Percentiles rank a stretch among this genome's conserved stretches.
phyloP scores from a whole-genome alignment of 2,888 invertebrate genomes.

The Lasioglossum figueresi region DNA sequence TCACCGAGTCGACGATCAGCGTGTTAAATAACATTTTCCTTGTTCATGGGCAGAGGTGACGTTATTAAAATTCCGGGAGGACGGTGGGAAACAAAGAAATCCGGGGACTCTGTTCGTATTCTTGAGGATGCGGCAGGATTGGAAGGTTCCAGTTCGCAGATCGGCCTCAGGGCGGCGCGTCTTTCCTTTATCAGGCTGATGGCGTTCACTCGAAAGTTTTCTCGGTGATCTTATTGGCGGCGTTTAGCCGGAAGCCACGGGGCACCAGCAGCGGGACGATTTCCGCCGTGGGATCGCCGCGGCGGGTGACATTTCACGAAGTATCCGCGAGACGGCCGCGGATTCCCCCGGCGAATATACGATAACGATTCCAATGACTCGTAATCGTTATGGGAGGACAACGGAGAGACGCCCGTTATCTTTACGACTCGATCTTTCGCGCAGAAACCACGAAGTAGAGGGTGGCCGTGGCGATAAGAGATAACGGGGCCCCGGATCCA shows the following conservation, averaged over 20 bases:
- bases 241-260: constrained; percentile 8
- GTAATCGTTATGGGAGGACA: constrained; percentile 66
- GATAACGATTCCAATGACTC: constrained; percentile 70
- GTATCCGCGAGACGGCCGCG: constrained; percentile 25
- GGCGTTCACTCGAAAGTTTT: not conserved
- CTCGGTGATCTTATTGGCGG: not conserved
- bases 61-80: not conserved
- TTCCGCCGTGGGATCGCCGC: constrained; percentile 33
- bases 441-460: constrained; percentile 60
- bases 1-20: too few relatives aligned
- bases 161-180: not conserved
- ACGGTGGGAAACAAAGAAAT: not conserved
- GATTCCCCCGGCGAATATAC: constrained; percentile 45
- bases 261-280: not conserved
- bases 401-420: constrained; percentile 64
- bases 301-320: constrained; percentile 34
- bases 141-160: not conserved
- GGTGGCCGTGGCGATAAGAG: constrained; percentile 71
- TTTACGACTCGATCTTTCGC: constrained; percentile 67
- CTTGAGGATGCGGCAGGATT: not conserved
- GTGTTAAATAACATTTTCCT: not conserved
- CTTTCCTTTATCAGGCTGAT: not conserved
- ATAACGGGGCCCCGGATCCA: constrained; percentile 62
- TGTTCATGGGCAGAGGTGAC: not conserved
- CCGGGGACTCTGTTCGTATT: not conserved